Conservation (phyloP, 2,113 vertebrate genomes). For the Lepus timidus region DNA sequence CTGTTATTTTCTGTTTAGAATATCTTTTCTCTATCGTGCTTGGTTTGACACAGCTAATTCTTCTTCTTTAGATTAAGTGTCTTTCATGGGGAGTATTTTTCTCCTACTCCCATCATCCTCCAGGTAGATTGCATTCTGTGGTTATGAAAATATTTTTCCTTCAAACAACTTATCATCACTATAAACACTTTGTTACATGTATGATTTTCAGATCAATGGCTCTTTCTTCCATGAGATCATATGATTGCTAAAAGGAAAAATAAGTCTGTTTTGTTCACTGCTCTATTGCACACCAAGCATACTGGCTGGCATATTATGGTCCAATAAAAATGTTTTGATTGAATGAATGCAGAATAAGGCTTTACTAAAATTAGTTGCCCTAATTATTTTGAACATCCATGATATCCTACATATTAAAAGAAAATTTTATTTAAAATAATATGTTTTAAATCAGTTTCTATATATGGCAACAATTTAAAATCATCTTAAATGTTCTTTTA, state of each 20-base stretch:
- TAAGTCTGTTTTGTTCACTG: background rate
- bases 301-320: background rate
- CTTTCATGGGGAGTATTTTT: background rate
- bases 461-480: background rate
- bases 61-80: background rate
- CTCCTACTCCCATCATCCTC: background rate
- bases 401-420: background rate
- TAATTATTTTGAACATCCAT: background rate
- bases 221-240: background rate
- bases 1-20: background rate
- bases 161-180: background rate
- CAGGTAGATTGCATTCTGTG: background rate
- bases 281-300: background rate
- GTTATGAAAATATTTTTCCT: background rate
- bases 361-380: background rate
- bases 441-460: background rate
- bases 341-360: background rate
- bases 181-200: constrained; percentile 19
- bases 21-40: background rate
- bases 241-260: background rate
- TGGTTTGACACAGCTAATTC: background rate
- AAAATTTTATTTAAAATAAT: background rate
- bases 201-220: background rate
- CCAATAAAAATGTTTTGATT: constrained; percentile 59
- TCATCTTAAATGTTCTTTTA: background rate